Percentiles rank a stretch among this genome's conserved stretches.
Conservation (phyloP, 2,113 vertebrate species). For the Castor canadensis region DNA sequence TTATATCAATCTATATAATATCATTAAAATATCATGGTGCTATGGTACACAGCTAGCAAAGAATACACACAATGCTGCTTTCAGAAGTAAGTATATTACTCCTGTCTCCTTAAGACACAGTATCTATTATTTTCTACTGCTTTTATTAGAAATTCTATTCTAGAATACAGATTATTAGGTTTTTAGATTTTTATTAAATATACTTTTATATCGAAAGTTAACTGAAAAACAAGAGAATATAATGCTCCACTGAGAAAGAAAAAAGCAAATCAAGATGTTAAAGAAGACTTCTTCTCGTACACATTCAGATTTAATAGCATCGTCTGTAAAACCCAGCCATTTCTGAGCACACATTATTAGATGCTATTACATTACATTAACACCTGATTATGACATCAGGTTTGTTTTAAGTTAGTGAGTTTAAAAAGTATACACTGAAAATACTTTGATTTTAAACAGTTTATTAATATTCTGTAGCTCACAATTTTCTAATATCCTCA, state of each 20-base stretch:
- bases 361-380: neutral
- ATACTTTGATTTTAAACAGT: no score
- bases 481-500: no score
- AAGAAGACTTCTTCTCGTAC: no score
- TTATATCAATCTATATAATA: no score
- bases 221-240: neutral
- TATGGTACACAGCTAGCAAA: no score
- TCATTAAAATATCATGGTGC: neutral
- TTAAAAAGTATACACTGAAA: no score
- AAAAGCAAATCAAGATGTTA: no score
- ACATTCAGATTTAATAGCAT: neutral
- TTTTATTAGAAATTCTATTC: neutral
- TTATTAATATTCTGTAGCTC: no score
- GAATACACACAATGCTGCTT: neutral
- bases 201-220: neutral
- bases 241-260: neutral
- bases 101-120: no score
- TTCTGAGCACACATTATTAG: neutral
- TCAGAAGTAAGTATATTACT: neutral
- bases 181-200: neutral
- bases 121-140: constrained; percentile 5
- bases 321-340: neutral
- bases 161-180: neutral
- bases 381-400: neutral
- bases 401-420: no score